phyloP scores from a whole-genome alignment of 92 coral and sea anemone species.

The Paragorgia papillata region DNA sequence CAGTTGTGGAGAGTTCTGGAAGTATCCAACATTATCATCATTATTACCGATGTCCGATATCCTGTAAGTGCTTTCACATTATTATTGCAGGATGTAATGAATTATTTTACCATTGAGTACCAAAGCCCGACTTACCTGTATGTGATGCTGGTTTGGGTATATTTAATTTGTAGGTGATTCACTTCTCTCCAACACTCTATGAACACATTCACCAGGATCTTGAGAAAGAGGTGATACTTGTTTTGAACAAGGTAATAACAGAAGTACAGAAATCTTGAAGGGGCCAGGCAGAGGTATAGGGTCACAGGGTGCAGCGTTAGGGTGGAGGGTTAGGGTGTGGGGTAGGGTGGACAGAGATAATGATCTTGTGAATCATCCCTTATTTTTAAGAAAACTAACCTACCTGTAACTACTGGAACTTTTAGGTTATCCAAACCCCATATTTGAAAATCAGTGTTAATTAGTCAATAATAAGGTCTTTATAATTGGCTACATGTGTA shows the following conservation, averaged over 20 bases:
- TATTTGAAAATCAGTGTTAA: too few relatives aligned
- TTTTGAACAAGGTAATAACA: conserved; percentile 80
- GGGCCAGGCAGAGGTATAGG: too few relatives aligned
- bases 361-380: too few relatives aligned
- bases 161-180: conserved; percentile 68
- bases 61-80: conserved; percentile 93
- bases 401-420: too few relatives aligned
- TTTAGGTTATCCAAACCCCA: too few relatives aligned
- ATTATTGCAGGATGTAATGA: background rate
- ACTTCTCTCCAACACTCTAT: conserved; percentile 91
- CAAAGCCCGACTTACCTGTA: background rate
- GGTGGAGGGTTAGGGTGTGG: too few relatives aligned
- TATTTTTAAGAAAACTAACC: too few relatives aligned
- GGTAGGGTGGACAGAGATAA: too few relatives aligned
- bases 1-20: conserved; percentile 97
- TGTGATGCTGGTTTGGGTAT: background rate
- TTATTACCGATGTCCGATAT: conserved; percentile 85
- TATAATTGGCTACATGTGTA: too few relatives aligned
- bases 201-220: conserved; percentile 77
- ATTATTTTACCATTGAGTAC: background rate
- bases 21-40: conserved; percentile 81
- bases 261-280: too few relatives aligned
- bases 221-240: conserved; percentile 74
- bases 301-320: too few relatives aligned
- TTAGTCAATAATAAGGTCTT: too few relatives aligned